Conservation (phyloP, 1,140 invertebrate genomes). For the Brachionus rubens region DNA sequence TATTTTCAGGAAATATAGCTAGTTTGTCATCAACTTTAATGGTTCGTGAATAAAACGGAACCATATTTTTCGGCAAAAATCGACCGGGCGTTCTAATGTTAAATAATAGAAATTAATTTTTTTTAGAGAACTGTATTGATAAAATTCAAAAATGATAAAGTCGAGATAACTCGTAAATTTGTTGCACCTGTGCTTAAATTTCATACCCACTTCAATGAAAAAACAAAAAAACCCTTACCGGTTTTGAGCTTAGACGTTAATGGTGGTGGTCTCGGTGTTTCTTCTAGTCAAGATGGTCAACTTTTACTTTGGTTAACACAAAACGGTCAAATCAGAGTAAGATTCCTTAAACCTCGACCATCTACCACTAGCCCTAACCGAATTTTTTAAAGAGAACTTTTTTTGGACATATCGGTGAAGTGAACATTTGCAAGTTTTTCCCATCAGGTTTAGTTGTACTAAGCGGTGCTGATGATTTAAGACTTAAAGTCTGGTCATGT, state of each 20-base stretch:
- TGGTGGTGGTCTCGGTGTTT: constrained; percentile 66
- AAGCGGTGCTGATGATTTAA: constrained; percentile 69
- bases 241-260: constrained; percentile 64
- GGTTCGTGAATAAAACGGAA: too few relatives aligned
- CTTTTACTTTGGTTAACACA: constrained; percentile 67
- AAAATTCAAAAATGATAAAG: not conserved
- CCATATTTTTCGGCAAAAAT: too few relatives aligned
- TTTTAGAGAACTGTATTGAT: not conserved
- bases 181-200: constrained; percentile 20
- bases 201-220: not conserved
- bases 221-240: constrained; percentile 50
- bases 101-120: too few relatives aligned
- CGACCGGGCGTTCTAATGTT: too few relatives aligned
- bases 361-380: constrained; percentile 47
- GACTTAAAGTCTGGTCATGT: constrained; percentile 70
- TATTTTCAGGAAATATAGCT: too few relatives aligned
- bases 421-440: constrained; percentile 70
- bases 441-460: constrained; percentile 70
- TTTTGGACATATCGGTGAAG: constrained; percentile 68
- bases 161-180: constrained; percentile 6
- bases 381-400: constrained; percentile 64
- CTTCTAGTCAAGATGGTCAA: constrained; percentile 65
- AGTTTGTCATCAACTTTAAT: too few relatives aligned
- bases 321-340: constrained; percentile 63
- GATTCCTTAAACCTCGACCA: constrained; percentile 47